Evolutionary conservation across 2,797 vertebrate genomes (phyloP), one percentile per base, ranked within the genome.

Genomic region (Hipposideros larvatus): DNA sequence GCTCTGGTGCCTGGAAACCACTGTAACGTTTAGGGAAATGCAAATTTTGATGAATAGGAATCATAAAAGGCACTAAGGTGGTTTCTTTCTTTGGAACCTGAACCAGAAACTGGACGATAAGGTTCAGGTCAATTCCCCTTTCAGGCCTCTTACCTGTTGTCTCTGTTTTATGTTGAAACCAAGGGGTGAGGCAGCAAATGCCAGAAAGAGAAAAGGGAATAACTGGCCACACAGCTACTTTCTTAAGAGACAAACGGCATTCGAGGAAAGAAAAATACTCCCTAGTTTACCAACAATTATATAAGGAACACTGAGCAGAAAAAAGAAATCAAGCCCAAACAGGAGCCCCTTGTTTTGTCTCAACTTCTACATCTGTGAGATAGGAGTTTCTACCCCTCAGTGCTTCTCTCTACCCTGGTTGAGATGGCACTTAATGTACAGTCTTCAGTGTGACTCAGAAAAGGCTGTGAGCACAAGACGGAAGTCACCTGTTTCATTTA

Each of bases 181-280:
- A 15, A 59, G 14, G 15, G 21, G 43, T 41, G 46, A 14, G 37
- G 18, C 2, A 3, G 28, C 4, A 48, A 80, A 37, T 34, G 24
- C 1, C 63, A 74, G 10, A 24, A 88, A 73, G 21, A 24, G 2
- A 48, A 89, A 24, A 51, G 24, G 31, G 26, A 68, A 55, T 8
- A 53, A 90, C 22, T 77, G 61, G 74, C 55, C 48, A 66, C 43
- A 51, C 21, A 31, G 68, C 22, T 75, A n/a, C 31, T 95, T 88
- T 95, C 90, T 88, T 74, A 48, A 83, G 74, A 70, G 63, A 93
- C 51, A 93, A 92, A 61, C 4, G 74, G 70, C 55, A 70, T 43
- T 91, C 83, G 65, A 84, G 73, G 94, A 93, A 75, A 73, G 21
- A 1, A 93, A 96, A 89, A 86, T 8, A 55, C 7, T 51, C 14